A percentile compares a stretch with the other conserved stretches of the same genome.
These are phyloP conservation scores for Sphecodes monilicornis DNA, from an alignment of 2,888 invertebrate genomes.

Conservation along the genomic window DNA sequence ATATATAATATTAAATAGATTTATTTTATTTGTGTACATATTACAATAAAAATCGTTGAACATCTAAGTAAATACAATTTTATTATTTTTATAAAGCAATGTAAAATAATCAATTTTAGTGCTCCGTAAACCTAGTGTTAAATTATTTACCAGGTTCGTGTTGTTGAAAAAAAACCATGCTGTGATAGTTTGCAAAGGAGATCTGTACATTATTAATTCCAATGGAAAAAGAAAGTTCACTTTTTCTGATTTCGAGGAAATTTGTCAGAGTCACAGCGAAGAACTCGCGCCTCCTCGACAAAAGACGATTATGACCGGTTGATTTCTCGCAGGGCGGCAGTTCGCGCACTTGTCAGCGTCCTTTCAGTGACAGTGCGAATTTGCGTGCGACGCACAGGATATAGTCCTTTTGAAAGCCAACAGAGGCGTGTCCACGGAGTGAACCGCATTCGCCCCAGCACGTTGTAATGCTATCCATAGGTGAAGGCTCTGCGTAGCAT, in stretches of 20 bases:
- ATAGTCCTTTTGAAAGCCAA: conserved; percentile 66
- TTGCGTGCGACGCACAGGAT: conserved; percentile 34
- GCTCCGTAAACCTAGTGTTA: too few relatives aligned
- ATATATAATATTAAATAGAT: too few relatives aligned
- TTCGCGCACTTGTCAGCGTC: conserved; percentile 20
- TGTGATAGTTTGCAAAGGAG: too few relatives aligned
- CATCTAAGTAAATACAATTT: too few relatives aligned
- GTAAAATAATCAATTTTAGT: too few relatives aligned
- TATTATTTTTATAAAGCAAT: too few relatives aligned
- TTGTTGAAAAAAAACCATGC: too few relatives aligned
- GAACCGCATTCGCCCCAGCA: conserved; percentile 75
- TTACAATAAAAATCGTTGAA: too few relatives aligned
- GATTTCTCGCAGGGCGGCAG: conserved; percentile 10
- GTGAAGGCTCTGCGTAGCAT: conserved; percentile 62
- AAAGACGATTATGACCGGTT: background rate
- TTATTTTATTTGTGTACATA: too few relatives aligned
- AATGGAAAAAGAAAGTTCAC: background rate
- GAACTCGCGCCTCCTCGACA: background rate
- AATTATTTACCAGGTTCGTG: too few relatives aligned
- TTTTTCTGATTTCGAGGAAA: background rate
- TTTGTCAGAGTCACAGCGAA: background rate
- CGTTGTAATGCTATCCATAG: conserved; percentile 74
- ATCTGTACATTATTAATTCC: too few relatives aligned
- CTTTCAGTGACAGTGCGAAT: conserved; percentile 38
- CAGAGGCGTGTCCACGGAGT: conserved; percentile 72